Percentiles rank a stretch among this genome's conserved stretches.
These are phyloP conservation scores for Merluccius polli DNA, from an alignment of 2,797 vertebrate genomes.

Conservation along the genomic window DNA sequence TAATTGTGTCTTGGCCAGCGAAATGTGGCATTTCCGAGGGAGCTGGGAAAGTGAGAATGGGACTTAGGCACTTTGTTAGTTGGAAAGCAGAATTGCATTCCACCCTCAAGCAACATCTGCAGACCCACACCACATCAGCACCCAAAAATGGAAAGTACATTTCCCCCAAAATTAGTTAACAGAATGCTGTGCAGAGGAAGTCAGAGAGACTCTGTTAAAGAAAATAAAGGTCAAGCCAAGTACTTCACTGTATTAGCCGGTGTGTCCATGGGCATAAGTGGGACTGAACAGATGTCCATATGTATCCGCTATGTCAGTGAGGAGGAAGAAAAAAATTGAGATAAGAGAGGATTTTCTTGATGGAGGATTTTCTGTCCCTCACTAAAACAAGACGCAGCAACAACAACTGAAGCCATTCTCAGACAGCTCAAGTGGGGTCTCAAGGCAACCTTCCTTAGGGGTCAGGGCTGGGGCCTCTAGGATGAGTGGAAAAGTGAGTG, in stretches of 20 bases:
- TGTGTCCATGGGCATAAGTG: not conserved
- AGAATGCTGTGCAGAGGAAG: not conserved
- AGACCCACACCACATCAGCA: not conserved
- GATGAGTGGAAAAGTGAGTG: slow-evolving; percentile 23
- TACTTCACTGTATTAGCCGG: not conserved
- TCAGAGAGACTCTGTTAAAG: not conserved
- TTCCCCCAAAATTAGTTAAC: slow-evolving; percentile 15
- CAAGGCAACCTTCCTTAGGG: not conserved
- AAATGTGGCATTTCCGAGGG: slow-evolving; percentile 16
- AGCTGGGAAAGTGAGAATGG: slow-evolving; percentile 7
- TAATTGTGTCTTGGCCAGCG: too few species aligned
- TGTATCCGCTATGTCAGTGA: slow-evolving; percentile 1
- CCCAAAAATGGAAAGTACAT: slow-evolving; percentile 7
- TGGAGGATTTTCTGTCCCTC: slow-evolving; percentile 19
- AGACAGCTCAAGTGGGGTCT: slow-evolving; percentile 14
- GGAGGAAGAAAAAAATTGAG: slow-evolving; percentile 12
- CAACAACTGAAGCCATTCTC: slow-evolving; percentile 9
- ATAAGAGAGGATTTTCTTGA: slow-evolving; percentile 18
- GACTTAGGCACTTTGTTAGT: slow-evolving; percentile 6
- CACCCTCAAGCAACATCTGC: slow-evolving; percentile 14
- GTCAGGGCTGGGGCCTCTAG: slow-evolving; percentile 11
- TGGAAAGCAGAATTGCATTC: slow-evolving; percentile 18
- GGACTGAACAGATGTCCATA: not conserved
- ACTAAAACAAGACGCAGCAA: not conserved
- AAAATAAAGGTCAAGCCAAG: not conserved